Percentiles rank a stretch among this genome's conserved stretches.
Evolutionary conservation across 2,888 invertebrate species (phyloP).

Genomic region (Tinea trinotella): DNA sequence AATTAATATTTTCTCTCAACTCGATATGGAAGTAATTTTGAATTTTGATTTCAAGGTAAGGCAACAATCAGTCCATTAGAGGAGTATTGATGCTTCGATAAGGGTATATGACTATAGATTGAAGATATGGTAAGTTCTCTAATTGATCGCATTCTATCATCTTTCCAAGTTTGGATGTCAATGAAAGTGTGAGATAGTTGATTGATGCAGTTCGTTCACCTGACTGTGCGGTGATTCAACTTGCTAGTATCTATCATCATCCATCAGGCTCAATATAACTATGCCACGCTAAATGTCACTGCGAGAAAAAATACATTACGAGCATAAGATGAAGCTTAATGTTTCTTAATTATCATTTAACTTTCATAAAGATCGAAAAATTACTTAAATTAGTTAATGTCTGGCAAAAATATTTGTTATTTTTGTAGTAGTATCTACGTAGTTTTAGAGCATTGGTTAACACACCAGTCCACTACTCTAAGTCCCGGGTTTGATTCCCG

Average conservation of each 20-base stretch:
- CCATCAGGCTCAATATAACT: conserved; percentile 18
- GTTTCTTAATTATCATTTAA: conserved; percentile 7
- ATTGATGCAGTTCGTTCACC: conserved; percentile 18
- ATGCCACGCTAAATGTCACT: conserved; percentile 17
- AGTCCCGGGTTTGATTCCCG: too few relatives aligned
- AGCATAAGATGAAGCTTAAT: conserved; percentile 14
- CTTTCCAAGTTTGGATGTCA: conserved; percentile 17
- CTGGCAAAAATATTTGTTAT: background rate
- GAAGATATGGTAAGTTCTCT: conserved; percentile 11
- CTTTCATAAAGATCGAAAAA: conserved; percentile 8
- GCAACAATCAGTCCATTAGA: conserved; percentile 16
- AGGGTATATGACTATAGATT: conserved; percentile 2
- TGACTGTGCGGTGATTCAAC: conserved; percentile 14
- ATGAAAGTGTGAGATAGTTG: conserved; percentile 19
- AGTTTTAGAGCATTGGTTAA: too few relatives aligned
- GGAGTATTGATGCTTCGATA: conserved; percentile 16
- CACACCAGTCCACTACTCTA: too few relatives aligned
- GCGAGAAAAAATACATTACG: conserved; percentile 11
- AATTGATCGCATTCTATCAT: conserved; percentile 18
- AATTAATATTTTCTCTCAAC: conserved; percentile 1
- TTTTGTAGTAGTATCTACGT: background rate
- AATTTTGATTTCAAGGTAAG: conserved; percentile 8
- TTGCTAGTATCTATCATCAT: conserved; percentile 15
- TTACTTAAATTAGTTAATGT: conserved; percentile 1
- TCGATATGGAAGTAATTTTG: background rate